These are phyloP conservation scores for Vanacampus margaritifer DNA, from an alignment of 2,113 vertebrate genomes.

Conservation along the genomic window DNA sequence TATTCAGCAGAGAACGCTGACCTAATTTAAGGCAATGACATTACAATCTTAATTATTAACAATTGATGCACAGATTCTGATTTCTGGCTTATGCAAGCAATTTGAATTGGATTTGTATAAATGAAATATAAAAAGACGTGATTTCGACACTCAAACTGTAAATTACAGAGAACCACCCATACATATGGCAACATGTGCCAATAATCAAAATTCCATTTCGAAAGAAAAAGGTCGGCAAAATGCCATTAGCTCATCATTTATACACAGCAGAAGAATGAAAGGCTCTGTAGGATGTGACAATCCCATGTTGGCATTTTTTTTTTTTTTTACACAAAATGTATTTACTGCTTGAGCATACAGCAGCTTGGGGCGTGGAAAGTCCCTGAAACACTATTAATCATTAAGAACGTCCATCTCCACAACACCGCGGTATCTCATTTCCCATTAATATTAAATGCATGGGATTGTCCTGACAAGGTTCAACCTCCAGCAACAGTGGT, in stretches of 20 bases:
- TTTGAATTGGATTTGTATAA: not conserved
- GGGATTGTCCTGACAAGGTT: slow-evolving; percentile 57
- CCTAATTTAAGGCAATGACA: slow-evolving; percentile 10
- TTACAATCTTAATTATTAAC: slow-evolving; percentile 18
- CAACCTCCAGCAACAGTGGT: slow-evolving; percentile 48
- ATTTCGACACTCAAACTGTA: not conserved
- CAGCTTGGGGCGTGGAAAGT: slow-evolving; percentile 13
- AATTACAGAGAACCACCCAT: slow-evolving; percentile 21
- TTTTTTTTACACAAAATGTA: not conserved
- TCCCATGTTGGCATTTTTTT: slow-evolving; percentile 8
- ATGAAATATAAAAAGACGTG: not conserved
- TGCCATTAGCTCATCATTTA: slow-evolving; percentile 53
- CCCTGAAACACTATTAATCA: slow-evolving; percentile 58
- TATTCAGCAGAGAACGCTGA: slow-evolving; percentile 25
- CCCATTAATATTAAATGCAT: slow-evolving; percentile 64
- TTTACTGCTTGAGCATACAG: slow-evolving; percentile 14
- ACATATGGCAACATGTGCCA: slow-evolving; percentile 30
- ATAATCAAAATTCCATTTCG: slow-evolving; percentile 41
- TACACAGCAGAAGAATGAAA: slow-evolving; percentile 17
- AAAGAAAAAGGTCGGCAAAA: slow-evolving; percentile 48
- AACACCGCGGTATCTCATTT: slow-evolving; percentile 56
- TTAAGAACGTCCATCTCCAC: slow-evolving; percentile 40
- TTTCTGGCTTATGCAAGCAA: slow-evolving; percentile 3
- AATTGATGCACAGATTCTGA: slow-evolving; percentile 13
- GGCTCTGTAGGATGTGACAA: slow-evolving; percentile 12